Base-by-base conservation (phyloP, 2,888 invertebrate species). In the Drosophila testacea region DNA sequence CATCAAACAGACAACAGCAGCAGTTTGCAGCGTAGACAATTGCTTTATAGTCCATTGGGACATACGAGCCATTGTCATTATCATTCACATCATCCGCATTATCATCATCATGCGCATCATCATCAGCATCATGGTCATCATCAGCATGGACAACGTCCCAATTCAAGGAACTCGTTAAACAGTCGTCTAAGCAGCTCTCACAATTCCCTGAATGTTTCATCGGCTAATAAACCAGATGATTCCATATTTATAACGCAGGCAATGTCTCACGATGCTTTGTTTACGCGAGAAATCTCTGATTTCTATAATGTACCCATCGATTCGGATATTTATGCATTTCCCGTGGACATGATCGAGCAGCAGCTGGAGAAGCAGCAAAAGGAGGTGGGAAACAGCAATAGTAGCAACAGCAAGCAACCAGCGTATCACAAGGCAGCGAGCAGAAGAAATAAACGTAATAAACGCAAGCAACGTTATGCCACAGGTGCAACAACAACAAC, bases 261-360 rank as follows among this genome's bases (percentile, higher is more conserved):
- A 36, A 97, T 97, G 93, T 97, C 97, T 0, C 97, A 97, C 90
- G 97, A 97, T 90, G 96, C 96, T 2, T 93, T 97, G 39, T 94
- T 95, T 72, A 95, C 95, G n/a, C 95, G 95, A 72, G 96, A 96
- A 89, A 96, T 96, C 69, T 95, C 95, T 39, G 97, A 97, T 91
- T 95, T 97, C 94, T 97, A 97, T 91, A 97, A 96, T 93, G 97
- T 97, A 69, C 97, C 97, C 74, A 96, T 97, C 83, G 97, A 97
- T 90, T 96, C 97, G 83, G 97, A 97, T 91, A 96, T 97, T 79
- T 97, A 97, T 91, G 96, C 97, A 11, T 95, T 97, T 68, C 97
- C 97, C 41, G 95, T 97, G 70, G 97, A 97, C 92, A 96, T 96
- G 92, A 95, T 97, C 16, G 82, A 90, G 32, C 80, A 77, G 65